A percentile compares a stretch with the other conserved stretches of the same genome.
These are phyloP conservation scores for Limanda limanda DNA, from an alignment of 2,113 vertebrate species.

Conservation along the genomic window DNA sequence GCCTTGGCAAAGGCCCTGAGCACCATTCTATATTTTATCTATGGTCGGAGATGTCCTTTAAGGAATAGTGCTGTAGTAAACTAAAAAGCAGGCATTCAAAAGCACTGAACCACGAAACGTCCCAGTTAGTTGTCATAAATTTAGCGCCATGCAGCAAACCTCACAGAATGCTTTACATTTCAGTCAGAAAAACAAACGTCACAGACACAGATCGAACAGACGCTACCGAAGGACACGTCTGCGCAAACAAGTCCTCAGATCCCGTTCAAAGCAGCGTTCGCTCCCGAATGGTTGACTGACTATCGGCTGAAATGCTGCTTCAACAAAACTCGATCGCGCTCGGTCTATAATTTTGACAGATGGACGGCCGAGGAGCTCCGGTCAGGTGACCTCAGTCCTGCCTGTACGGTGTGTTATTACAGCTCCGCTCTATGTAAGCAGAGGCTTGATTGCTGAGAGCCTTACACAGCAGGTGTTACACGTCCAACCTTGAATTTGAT, in stretches of 20 bases:
- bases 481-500: slow-evolving; percentile 16
- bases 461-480: slow-evolving; percentile 25
- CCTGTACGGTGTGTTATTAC: slow-evolving; percentile 10
- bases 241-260: no score
- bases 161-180: no score
- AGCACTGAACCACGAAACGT: no score
- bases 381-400: slow-evolving; percentile 23
- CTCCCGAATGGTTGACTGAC: background rate
- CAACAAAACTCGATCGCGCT: background rate
- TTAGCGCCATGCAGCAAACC: no score
- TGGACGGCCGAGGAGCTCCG: slow-evolving; percentile 14
- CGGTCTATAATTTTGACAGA: slow-evolving; percentile 15
- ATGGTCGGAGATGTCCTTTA: background rate
- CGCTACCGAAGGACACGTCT: background rate
- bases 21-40: no score
- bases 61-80: no score
- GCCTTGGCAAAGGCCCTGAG: no score
- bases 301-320: background rate
- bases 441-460: slow-evolving; percentile 32
- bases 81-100: no score
- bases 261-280: no score
- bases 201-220: background rate
- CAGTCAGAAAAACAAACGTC: background rate
- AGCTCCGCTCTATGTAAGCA: background rate
- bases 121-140: no score